phyloP scores from a whole-genome alignment of 2,113 vertebrate species.

The Charina bottae region DNA sequence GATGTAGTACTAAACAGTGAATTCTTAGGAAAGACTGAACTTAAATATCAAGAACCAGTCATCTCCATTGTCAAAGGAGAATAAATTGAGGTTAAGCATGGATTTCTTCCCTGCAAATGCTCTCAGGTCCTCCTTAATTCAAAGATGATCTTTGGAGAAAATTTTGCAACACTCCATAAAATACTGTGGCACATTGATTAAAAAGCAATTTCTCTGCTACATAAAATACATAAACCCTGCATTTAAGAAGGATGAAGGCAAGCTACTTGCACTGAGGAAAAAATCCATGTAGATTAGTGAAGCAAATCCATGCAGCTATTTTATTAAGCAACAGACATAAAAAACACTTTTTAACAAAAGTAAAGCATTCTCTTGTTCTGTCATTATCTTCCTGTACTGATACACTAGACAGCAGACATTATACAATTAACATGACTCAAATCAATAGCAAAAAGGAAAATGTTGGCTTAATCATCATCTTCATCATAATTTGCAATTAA shows the following conservation, averaged over 20 bases:
- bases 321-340: not conserved
- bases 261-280: not conserved
- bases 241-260: not conserved
- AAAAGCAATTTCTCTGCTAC: not conserved
- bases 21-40: conserved; percentile 15
- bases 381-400: not conserved
- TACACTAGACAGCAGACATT: not conserved
- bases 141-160: not conserved
- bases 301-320: not conserved
- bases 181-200: not conserved
- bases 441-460: not conserved
- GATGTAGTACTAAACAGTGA: conserved; percentile 30
- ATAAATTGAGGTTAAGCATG: not conserved
- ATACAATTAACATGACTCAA: not conserved
- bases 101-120: not conserved
- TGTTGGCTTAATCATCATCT: not conserved
- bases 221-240: not conserved
- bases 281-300: not conserved
- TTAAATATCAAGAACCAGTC: not conserved
- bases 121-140: not conserved
- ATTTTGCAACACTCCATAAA: not conserved
- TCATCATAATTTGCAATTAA: not conserved
- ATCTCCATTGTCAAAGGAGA: not conserved
- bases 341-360: not conserved
- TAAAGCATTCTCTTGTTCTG: not conserved